Percentiles rank a stretch among this genome's conserved stretches.
These are phyloP conservation scores for Anarrhichthys ocellatus DNA, from an alignment of 2,113 vertebrate species.

Conservation along the genomic window DNA sequence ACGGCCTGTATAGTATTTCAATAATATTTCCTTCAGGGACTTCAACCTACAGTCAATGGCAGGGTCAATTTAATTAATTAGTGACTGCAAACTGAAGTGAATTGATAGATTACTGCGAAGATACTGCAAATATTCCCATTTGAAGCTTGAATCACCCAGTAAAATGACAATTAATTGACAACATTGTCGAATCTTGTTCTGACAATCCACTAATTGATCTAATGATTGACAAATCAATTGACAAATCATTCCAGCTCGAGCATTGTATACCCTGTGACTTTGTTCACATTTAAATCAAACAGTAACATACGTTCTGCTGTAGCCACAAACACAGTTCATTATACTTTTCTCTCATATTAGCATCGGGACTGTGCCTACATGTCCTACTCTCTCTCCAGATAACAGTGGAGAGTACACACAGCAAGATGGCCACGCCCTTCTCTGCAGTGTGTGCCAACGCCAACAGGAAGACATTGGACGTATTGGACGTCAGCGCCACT, in stretches of 20 bases:
- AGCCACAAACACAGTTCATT: not conserved
- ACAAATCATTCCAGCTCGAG: not conserved
- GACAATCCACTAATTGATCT: not conserved
- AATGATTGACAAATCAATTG: no score
- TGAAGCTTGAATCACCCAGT: not conserved
- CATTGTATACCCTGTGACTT: not conserved
- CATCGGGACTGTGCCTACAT: not conserved
- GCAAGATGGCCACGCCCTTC: constrained; percentile 11
- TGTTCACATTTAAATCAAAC: not conserved
- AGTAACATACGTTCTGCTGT: not conserved
- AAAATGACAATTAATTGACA: not conserved
- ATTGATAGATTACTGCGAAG: not conserved
- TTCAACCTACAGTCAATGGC: not conserved
- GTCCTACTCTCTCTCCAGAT: not conserved
- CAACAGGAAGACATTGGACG: not conserved
- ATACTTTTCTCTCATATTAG: not conserved
- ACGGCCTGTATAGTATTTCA: not conserved
- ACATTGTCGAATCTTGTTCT: not conserved
- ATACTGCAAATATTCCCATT: not conserved
- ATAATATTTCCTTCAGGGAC: not conserved
- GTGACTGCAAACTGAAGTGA: not conserved
- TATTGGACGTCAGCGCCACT: not conserved
- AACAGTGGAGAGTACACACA: not conserved
- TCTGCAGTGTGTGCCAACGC: not conserved
- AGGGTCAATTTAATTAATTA: not conserved